Evolutionary conservation across 1,140 invertebrate genomes (phyloP).

Genomic region (Hyles euphorbiae): DNA sequence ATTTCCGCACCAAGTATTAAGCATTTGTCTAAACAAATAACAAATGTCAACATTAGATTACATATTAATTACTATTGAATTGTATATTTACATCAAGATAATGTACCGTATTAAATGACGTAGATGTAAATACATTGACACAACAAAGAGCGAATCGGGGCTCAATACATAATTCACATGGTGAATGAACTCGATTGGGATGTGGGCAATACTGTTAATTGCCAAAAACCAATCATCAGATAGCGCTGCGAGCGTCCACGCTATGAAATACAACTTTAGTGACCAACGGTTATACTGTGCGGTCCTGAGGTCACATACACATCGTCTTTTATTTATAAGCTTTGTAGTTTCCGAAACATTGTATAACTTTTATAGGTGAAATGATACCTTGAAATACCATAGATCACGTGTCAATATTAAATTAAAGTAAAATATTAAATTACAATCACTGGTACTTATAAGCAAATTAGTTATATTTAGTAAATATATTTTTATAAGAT

Average conservation of each 20-base stretch:
- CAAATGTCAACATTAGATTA: too few species aligned
- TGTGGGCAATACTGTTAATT: conserved; percentile 72
- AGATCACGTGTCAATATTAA: too few species aligned
- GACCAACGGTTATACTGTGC: conserved; percentile 38
- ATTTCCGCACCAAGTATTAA: too few species aligned
- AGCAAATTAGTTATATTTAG: too few species aligned
- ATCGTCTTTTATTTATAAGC: not conserved
- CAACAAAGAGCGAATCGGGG: conserved; percentile 60
- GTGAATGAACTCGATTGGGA: conserved; percentile 67
- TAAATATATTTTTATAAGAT: too few species aligned
- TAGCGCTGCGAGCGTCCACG: conserved; percentile 63
- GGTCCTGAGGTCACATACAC: not conserved
- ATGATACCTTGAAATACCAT: too few species aligned
- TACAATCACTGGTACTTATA: too few species aligned
- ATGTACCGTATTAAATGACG: not conserved
- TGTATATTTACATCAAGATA: too few species aligned
- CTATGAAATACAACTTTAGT: conserved; percentile 70
- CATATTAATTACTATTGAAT: too few species aligned
- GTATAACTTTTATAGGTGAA: too few species aligned
- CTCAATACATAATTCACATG: conserved; percentile 71
- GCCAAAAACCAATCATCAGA: conserved; percentile 75
- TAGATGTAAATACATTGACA: conserved; percentile 30
- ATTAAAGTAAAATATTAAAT: too few species aligned
- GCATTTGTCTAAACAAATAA: too few species aligned
- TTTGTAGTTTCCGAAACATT: not conserved